Conservation (phyloP, 2,797 vertebrate species). For the Mastacembelus armatus region DNA sequence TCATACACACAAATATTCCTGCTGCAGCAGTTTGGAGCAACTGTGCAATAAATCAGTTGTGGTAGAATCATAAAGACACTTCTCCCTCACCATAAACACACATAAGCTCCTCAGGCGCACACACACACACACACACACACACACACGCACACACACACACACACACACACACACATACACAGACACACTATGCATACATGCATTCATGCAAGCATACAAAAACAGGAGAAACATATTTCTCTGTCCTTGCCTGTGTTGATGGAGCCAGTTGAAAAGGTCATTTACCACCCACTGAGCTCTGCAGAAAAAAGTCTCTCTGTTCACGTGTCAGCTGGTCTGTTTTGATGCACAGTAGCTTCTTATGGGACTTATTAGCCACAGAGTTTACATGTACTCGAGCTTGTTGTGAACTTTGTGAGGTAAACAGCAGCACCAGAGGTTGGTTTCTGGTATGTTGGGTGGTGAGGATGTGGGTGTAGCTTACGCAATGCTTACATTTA, state of each 20-base stretch:
- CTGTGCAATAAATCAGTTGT: conserved; percentile 41
- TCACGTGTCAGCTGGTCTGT: conserved; percentile 5
- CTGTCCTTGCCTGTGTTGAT: conserved; percentile 3
- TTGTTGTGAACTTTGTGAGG: conserved; percentile 42
- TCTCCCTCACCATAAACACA: conserved; percentile 60
- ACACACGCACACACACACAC: conserved; percentile 42
- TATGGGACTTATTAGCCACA: conserved; percentile 36
- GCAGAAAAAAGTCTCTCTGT: neutral
- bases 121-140: conserved; percentile 20
- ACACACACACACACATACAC: conserved; percentile 21
- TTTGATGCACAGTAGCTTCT: conserved; percentile 17
- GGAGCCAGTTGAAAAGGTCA: conserved; percentile 41
- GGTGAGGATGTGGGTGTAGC: neutral
- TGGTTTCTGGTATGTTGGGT: neutral
- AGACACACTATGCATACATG: no score
- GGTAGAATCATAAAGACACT: conserved; percentile 45
- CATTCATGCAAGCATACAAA: no score
- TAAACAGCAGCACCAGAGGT: conserved; percentile 52
- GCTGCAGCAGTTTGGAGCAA: conserved; percentile 22
- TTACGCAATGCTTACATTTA: neutral
- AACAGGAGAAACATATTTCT: conserved; percentile 9
- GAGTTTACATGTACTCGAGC: conserved; percentile 57
- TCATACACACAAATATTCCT: conserved; percentile 45
- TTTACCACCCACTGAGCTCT: conserved; percentile 39
- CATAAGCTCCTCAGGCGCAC: conserved; percentile 21